Evolutionary conservation across 2,888 invertebrate genomes (phyloP).

Genomic region (Lamellibrachia satsuma): DNA sequence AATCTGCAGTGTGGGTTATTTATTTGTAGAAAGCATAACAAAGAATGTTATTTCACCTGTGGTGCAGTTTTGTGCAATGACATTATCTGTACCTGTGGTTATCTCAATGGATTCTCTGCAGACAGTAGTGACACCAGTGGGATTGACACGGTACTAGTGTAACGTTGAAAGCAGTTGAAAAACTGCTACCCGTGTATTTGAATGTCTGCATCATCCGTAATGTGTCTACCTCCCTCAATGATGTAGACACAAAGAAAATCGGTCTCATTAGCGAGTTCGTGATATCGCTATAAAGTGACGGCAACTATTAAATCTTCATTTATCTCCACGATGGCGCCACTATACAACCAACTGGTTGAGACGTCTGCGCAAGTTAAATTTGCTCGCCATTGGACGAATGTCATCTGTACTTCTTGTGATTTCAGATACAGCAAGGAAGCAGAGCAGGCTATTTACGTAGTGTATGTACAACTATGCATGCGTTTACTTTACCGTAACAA

Average conservation of each 20-base stretch:
- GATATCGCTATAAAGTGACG: background rate
- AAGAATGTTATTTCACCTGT: background rate
- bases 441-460: background rate
- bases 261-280: conserved; percentile 6
- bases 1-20: background rate
- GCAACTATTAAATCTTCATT: background rate
- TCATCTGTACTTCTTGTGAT: background rate
- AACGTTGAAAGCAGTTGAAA: background rate
- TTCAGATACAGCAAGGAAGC: background rate
- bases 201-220: background rate
- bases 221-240: background rate
- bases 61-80: background rate
- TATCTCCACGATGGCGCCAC: background rate
- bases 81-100: background rate
- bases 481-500: background rate
- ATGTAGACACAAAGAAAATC: background rate
- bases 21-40: background rate
- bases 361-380: background rate
- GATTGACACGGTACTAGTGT: background rate
- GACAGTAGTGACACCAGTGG: background rate
- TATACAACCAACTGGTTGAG: background rate
- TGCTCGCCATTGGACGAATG: background rate
- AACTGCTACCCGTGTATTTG: background rate
- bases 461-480: background rate
- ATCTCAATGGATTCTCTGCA: background rate